Evolutionary conservation across 92 coral and sea anemone genomes (phyloP), one percentile per base, ranked within the genome.

Genomic region (Phenganax stokvisi): DNA sequence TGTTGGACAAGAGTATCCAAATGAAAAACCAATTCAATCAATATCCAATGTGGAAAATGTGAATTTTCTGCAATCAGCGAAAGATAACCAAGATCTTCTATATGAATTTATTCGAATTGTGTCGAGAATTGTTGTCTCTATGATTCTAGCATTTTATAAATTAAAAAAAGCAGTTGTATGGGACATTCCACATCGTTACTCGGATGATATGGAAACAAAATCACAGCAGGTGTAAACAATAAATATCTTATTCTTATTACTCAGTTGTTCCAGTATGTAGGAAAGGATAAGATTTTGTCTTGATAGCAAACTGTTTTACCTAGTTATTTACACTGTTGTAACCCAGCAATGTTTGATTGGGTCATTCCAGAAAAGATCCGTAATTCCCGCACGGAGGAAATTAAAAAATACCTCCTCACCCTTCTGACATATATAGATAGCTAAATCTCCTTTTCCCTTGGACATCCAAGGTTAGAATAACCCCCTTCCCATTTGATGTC

Each of bases 171-270:
- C 71, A 13, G 72, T 82, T 68, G 67, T 84, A 2, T 15, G 29
- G 11, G 88, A 89, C 75, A 84, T 89, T 63, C 92, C 88, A 29
- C 92, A 89, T 57, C 9, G 54, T 55, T 61, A 28, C 15, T 61
- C 67, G 7, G 67, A 9, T 4, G 67, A 0, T 61, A 61, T 61
- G 67, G 67, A 13, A 61, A 61, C 72, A 37, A 61, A 61, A 17
- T 61, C 67, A 61, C 25, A 61, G 25, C 67, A 61, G 6, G 67
- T 13, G 15, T 7, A 17, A 28, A 37, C 47, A 37, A 20, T 20
- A 20, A 37, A 37, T 59, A 3, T 59, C 7, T 13, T 13, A 0
- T 12, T 59, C 0, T 59, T 6, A 59, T 37, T 37, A 37, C 47
- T 37, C 47, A 37, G 0, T 37, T 37, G 47, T 37, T 37, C 2